A percentile compares a stretch with the other conserved stretches of the same genome.
Evolutionary conservation across 2,888 invertebrate genomes (phyloP).

Genomic region (Phengaris arion): DNA sequence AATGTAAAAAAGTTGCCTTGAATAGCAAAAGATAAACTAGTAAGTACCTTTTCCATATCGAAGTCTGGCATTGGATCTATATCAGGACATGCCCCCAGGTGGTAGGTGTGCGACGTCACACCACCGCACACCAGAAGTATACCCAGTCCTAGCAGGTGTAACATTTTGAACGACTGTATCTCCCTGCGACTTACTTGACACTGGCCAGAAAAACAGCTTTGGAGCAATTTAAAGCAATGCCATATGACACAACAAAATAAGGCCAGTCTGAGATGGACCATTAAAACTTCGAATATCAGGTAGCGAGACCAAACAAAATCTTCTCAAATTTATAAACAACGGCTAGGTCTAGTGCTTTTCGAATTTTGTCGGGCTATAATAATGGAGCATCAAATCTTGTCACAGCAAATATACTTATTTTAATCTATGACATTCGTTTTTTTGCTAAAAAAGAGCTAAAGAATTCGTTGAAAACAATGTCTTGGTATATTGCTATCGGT

Average conservation of each 20-base stretch:
- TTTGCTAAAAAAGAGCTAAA: not conserved
- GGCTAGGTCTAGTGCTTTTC: not conserved
- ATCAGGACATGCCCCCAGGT: slow-evolving; percentile 85
- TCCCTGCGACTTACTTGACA: slow-evolving; percentile 29
- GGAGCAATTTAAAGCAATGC: slow-evolving; percentile 35
- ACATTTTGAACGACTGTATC: slow-evolving; percentile 24
- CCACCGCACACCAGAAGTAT: slow-evolving; percentile 52
- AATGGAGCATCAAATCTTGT: slow-evolving; percentile 3
- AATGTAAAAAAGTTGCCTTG: not conserved
- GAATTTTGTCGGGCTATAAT: not conserved
- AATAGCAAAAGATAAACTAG: not conserved
- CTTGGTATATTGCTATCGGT: not conserved
- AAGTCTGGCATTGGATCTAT: slow-evolving; percentile 87
- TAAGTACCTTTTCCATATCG: slow-evolving; percentile 83
- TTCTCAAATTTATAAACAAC: not conserved
- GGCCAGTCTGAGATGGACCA: not conserved
- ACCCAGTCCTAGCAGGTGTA: slow-evolving; percentile 1
- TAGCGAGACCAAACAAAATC: not conserved
- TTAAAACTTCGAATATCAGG: not conserved
- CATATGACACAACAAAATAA: not conserved
- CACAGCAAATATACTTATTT: not conserved
- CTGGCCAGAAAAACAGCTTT: slow-evolving; percentile 36
- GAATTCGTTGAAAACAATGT: not conserved
- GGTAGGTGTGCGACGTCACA: slow-evolving; percentile 82
- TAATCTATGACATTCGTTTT: not conserved